Base-by-base conservation (phyloP, 2,797 vertebrate genomes). In the Falco peregrinus region DNA sequence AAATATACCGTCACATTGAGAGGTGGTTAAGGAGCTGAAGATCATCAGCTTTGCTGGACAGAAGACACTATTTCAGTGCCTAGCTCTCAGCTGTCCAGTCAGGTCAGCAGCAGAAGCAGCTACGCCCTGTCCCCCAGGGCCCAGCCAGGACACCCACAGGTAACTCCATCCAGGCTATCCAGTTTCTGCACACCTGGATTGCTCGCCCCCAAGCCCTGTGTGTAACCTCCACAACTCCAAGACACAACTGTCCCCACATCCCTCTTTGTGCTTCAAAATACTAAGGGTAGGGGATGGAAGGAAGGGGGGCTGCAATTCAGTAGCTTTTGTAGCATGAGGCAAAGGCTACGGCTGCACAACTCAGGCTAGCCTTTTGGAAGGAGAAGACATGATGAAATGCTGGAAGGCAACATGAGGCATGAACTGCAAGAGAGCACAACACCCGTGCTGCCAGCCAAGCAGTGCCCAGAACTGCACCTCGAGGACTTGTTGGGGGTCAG, bases 331-430 rank as follows among this genome's bases (percentile, higher is more conserved):
- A 68, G 8, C 3, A 33, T 2, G 10, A 14, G 3, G 35, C 6
- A 2, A 2, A 63, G 5, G n/a, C 5, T 39, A 31, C 2, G 1
- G 1, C 47, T 13, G 31, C 39, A 48, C 1, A 0, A 16, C 33
- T 16, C 33, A 26, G 43, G 21, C 29, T 16, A 33, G 31, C 24
- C 10, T 71, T 43, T n/a, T 29, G 29, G 67, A 60, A 87, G 28
- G 18, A 53, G 48, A 47, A 45, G 41, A 21, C 26, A 4, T 5
- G 26, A 25, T 31, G 28, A 61, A 76, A n/a, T 6, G 29, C 10
- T 6, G 5, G 16, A 3, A 3, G 33, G n/a, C 18, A 47, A 7
- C 1, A 0, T 9, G 64, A 28, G 28, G 28, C 35, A 68, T 0
- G 1, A 88, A 26, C 6, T 14, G 41, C 13, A 56, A 35, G 16